Conservation (phyloP, 2,113 vertebrate genomes). For the Perognathus longimembris region DNA sequence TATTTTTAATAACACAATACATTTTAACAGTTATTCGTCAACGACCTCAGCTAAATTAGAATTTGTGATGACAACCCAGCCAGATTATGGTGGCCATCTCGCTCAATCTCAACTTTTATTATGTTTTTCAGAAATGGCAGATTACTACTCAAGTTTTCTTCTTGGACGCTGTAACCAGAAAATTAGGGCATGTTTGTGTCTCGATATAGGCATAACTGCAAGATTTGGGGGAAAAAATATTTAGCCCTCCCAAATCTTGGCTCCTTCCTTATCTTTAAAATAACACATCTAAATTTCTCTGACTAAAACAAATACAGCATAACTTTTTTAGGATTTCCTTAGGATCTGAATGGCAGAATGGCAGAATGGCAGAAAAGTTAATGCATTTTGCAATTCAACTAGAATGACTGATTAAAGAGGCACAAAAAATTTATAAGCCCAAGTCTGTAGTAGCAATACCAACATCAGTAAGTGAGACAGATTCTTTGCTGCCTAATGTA, state of each 20-base stretch:
- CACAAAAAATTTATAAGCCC: constrained; percentile 28
- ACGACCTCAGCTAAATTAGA: constrained; percentile 74
- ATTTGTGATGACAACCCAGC: constrained; percentile 53
- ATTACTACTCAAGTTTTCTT: constrained; percentile 29
- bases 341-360: constrained; percentile 5
- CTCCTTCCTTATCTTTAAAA: constrained; percentile 33
- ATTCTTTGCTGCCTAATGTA: constrained; percentile 71
- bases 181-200: constrained; percentile 37
- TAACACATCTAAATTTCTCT: constrained; percentile 3
- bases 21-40: constrained; percentile 84
- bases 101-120: constrained; percentile 63
- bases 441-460: constrained; percentile 41
- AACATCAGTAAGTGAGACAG: constrained; percentile 60
- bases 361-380: constrained; percentile 12
- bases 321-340: not conserved
- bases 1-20: constrained; percentile 85
- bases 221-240: constrained; percentile 47
- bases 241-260: not conserved
- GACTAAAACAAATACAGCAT: not conserved
- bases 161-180: constrained; percentile 51
- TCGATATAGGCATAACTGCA: constrained; percentile 40
- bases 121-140: constrained; percentile 56
- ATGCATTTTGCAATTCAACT: constrained; percentile 43
- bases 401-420: constrained; percentile 28
- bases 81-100: not conserved